Base-by-base conservation (phyloP, 2,888 invertebrate genomes). In the Loripinus fragilis region DNA sequence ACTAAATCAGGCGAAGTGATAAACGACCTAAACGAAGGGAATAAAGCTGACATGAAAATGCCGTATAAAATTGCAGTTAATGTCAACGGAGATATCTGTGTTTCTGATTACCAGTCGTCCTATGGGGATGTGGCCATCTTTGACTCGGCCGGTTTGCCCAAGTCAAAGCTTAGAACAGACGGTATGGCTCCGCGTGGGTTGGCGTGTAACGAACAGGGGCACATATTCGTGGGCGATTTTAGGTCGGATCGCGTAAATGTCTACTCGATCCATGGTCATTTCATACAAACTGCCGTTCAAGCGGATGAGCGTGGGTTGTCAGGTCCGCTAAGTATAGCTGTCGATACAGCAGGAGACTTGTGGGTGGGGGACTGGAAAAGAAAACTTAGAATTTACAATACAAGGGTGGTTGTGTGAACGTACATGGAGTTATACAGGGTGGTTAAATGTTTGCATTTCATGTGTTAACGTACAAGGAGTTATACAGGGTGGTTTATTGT, bases 291-390 rank as follows among this genome's bases (percentile, higher is more conserved):
- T 0, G 74, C 73, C 10, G 52, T 83, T 28, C 72, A 52, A 5
- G 33, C 71, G 3, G 65, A 65, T 12, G 25, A 28, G 5, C 50
- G 76, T 64, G 80, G 80, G 10, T 67, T 83, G 7, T 83, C 80
- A 2, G 83, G 83, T 5, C 83, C 83, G 1, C 71, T 83, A 28
- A 81, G 83, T 65, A 71, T 83, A 0, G 76, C 80, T n/a, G 23
- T 83, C 12, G 83, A 83, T 33, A 38, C 52, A 2, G 25, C 60
- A 17, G 83, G 83, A 20, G 80, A 81, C 33, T 42, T 83, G 33
- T 83, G 83, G 83, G 74, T 80, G 8, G 83, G 83, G 5, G 83
- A 83, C 67, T 83, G 83, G 83, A 83, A 83, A 42, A 68, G 83
- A 23, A 78, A 76, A 60, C 74, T 83, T 8, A 68, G 83, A 28